Base-by-base conservation (phyloP, 2,113 vertebrate species). In the Panthera leo region DNA sequence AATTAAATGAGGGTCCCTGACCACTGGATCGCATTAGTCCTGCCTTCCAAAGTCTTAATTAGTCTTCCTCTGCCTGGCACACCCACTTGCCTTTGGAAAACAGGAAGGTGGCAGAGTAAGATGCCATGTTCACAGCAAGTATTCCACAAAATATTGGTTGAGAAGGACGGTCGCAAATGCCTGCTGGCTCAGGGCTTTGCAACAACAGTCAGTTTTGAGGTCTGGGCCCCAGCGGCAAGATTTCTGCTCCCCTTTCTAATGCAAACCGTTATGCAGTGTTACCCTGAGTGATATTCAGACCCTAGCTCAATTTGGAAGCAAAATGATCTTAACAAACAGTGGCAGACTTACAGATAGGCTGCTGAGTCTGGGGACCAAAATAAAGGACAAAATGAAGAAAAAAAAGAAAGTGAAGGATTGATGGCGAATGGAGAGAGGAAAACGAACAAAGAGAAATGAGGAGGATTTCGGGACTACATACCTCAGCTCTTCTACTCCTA, bases 31-130 rank as follows among this genome's bases (percentile, higher is more conserved):
- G 96, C 91, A 96, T 93, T 94, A 89, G 63, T 85, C 90, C 67
- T 97, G 94, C 78, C 85, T 97, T 97, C 97, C 87, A 93, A 97
- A 92, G 96, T 97, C 97, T 97, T 97, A 97, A 98, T 98, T 97
- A 97, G 97, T 73, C 91, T 78, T 98, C 71, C 85, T 93, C 85
- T 51, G 13, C 82, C 92, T 97, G 96, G 97, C 90, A 97, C n/a
- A 94, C 27, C 61, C 88, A 68, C 42, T 83, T 95, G 71, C 90
- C 88, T 96, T 76, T 90, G 70, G 88, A 98, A 93, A 68, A 36
- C 71, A 85, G n/a, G 14, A 78, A 97, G 71, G 87, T 75, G 29
- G n/a, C 18, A 0, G 5, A 63, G 67, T 96, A 94, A 78, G 75
- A 85, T 19, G 82, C 90, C 87, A 88, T 13, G 55, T 55, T 76